A percentile compares a stretch with the other conserved stretches of the same genome.
These are phyloP conservation scores for Nesoenas mayeri DNA, from an alignment of 2,113 vertebrate genomes.

Conservation along the genomic window DNA sequence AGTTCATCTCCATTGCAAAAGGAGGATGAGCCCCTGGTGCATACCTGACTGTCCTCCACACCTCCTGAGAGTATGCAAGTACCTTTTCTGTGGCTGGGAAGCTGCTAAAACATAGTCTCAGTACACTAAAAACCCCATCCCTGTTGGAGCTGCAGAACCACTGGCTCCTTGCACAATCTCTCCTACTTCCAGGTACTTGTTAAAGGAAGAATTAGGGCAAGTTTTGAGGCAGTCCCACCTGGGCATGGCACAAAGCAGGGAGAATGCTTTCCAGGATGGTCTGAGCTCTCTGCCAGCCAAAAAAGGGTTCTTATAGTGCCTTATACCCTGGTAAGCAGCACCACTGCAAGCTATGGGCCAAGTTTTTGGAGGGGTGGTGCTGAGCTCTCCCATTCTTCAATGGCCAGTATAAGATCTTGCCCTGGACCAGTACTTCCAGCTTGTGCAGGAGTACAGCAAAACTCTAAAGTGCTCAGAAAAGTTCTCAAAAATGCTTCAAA, in stretches of 20 bases:
- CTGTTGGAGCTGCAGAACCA: neutral
- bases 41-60: neutral
- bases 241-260: neutral
- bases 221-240: neutral
- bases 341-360: neutral
- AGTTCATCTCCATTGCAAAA: neutral
- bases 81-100: neutral
- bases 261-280: neutral
- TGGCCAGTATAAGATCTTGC: accelerated
- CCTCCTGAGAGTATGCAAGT: neutral
- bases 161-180: neutral
- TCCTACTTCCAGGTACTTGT: neutral
- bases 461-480: neutral
- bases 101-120: neutral
- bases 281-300: neutral
- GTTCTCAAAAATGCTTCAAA: neutral
- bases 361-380: neutral
- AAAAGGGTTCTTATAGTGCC: neutral
- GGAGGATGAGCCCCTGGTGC: neutral
- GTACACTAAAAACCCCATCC: neutral
- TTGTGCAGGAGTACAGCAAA: neutral
- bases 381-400: accelerated
- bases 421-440: neutral
- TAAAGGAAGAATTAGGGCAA: neutral
- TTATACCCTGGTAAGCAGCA: neutral